Conservation (phyloP, 2,113 vertebrate genomes). For the Vireo altiloquus region DNA sequence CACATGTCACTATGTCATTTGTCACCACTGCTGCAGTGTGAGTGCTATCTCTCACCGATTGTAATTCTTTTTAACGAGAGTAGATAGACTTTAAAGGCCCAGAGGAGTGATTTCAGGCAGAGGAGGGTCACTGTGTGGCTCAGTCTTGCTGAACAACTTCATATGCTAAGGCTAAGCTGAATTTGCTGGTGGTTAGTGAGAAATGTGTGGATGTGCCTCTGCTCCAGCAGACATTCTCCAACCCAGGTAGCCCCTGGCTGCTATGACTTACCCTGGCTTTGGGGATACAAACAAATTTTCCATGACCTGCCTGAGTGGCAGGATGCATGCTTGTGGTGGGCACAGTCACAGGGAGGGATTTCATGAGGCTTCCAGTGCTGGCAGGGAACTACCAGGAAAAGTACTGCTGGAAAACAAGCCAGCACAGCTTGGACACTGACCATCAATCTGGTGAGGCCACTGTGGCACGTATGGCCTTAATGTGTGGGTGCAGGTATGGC, state of each 20-base stretch:
- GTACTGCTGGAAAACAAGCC: neutral
- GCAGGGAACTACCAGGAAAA: neutral
- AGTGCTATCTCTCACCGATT: neutral
- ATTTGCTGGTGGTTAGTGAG: neutral
- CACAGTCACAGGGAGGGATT: neutral
- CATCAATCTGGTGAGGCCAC: neutral
- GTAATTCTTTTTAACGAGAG: neutral
- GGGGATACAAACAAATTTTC: neutral
- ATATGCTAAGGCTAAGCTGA: neutral
- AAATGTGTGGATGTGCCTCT: neutral
- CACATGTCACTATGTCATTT: rapidly evolving
- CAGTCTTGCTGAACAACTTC: neutral
- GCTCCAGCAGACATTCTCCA: neutral
- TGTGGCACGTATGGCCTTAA: rapidly evolving
- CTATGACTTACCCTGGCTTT: rapidly evolving
- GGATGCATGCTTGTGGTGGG: rapidly evolving
- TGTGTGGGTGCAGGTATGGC: neutral
- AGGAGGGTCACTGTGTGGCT: rapidly evolving
- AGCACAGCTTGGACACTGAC: neutral
- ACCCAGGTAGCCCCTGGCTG: neutral
- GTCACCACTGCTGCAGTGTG: neutral
- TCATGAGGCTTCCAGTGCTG: neutral
- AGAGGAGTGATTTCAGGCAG: neutral
- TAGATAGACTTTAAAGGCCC: neutral
- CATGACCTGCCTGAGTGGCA: neutral